phyloP scores from a whole-genome alignment of 53 echinoderm and acorn worm genomes.

The Holothuria leucospilota region DNA sequence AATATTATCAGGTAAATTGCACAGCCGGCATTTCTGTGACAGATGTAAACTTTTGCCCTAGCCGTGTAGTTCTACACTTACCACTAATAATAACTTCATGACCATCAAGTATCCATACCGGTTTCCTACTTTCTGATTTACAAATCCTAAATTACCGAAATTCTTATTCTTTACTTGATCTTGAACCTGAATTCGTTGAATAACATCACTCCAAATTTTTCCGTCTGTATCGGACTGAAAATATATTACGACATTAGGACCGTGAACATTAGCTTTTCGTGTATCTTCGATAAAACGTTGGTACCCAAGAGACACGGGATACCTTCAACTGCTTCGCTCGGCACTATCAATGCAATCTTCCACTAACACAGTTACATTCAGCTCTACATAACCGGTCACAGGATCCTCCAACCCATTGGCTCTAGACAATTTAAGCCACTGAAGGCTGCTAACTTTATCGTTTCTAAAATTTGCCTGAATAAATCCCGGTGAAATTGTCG shows the following conservation, averaged over 20 bases:
- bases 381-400: not conserved
- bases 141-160: not conserved
- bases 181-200: not conserved
- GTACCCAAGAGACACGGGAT: constrained; percentile 19
- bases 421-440: not conserved
- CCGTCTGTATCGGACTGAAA: too few species aligned
- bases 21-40: not conserved
- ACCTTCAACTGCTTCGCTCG: not conserved
- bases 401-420: constrained; percentile 19
- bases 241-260: not conserved
- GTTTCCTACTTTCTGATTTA: not conserved
- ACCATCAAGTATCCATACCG: not conserved
- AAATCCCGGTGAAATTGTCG: not conserved
- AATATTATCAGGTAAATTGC: constrained; percentile 3
- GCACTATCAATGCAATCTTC: not conserved
- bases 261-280: not conserved
- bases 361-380: not conserved
- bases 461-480: not conserved
- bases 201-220: not conserved
- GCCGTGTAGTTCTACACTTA: not conserved
- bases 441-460: not conserved
- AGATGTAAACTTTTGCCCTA: too few species aligned
- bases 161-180: not conserved
- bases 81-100: not conserved
- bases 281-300: not conserved